Percentiles rank a stretch among this genome's conserved stretches.
Evolutionary conservation across 2,113 vertebrate species (phyloP).

Genomic region (Hemiprocne comata): DNA sequence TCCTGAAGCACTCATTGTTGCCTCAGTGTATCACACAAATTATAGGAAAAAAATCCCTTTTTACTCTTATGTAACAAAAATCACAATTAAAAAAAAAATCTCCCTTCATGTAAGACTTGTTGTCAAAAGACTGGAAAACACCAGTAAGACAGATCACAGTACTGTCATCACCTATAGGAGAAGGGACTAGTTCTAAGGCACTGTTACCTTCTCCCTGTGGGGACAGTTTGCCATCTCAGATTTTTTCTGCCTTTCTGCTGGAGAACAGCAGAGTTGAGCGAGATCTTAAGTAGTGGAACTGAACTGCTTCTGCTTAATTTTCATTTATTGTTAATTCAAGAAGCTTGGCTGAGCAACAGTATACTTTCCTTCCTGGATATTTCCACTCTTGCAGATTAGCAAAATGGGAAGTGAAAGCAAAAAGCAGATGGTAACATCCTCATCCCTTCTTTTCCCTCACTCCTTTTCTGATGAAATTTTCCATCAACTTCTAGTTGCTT

Average conservation of each 20-base stretch:
- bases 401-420: constrained; percentile 20
- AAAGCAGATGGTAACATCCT: not conserved
- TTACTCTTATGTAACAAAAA: not conserved
- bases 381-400: not conserved
- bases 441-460: not conserved
- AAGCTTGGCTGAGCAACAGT: not conserved
- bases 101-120: not conserved
- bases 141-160: not conserved
- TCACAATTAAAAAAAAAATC: not conserved
- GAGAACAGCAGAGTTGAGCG: not conserved
- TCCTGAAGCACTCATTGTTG: not conserved
- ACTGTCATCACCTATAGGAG: not conserved
- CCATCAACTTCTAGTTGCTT: not conserved
- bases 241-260: not conserved
- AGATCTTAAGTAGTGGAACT: not conserved
- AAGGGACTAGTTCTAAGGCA: not conserved
- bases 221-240: not conserved
- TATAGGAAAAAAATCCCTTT: not conserved
- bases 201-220: not conserved
- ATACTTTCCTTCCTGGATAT: not conserved
- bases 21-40: not conserved
- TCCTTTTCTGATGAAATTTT: not conserved
- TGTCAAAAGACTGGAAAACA: not conserved
- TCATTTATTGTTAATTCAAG: not conserved
- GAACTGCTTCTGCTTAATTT: not conserved